A percentile compares a stretch with the other conserved stretches of the same genome.
phyloP scores from a whole-genome alignment of 2,888 invertebrate species.

The Masnerella sp. region DNA sequence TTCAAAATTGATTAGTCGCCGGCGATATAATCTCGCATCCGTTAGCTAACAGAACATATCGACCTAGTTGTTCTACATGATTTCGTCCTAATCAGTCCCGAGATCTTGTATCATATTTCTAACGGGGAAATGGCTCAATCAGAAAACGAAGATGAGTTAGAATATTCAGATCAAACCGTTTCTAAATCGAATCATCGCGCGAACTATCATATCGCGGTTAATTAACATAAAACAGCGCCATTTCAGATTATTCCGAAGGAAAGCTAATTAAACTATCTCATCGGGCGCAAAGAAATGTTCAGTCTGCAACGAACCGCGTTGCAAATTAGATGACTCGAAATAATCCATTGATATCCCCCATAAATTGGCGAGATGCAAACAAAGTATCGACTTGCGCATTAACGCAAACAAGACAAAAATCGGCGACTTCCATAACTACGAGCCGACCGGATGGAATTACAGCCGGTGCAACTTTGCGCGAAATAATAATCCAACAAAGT shows the following conservation, averaged over 20 bases:
- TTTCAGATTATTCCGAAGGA: too few relatives aligned
- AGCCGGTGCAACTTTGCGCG: background rate
- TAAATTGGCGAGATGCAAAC: too few relatives aligned
- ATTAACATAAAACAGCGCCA: background rate
- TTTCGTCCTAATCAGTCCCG: constrained; percentile 26
- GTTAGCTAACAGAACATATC: constrained; percentile 16
- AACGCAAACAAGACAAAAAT: background rate
- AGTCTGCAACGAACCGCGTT: too few relatives aligned
- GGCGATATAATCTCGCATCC: constrained; percentile 6
- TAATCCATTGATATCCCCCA: too few relatives aligned
- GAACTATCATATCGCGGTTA: too few relatives aligned
- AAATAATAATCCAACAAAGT: constrained; percentile 27
- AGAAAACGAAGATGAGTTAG: background rate
- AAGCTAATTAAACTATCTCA: too few relatives aligned
- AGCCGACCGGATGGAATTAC: constrained; percentile 9
- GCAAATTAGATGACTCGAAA: too few relatives aligned
- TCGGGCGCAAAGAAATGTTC: too few relatives aligned
- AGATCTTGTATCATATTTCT: constrained; percentile 17
- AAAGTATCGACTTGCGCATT: too few relatives aligned
- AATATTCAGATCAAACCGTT: background rate
- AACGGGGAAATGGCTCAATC: background rate
- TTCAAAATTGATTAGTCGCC: constrained; percentile 14
- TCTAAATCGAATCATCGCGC: too few relatives aligned
- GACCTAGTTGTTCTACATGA: constrained; percentile 37
- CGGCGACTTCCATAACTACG: background rate